Conservation (phyloP, 1,140 invertebrate species). For the Rhyzopertha dominica region DNA sequence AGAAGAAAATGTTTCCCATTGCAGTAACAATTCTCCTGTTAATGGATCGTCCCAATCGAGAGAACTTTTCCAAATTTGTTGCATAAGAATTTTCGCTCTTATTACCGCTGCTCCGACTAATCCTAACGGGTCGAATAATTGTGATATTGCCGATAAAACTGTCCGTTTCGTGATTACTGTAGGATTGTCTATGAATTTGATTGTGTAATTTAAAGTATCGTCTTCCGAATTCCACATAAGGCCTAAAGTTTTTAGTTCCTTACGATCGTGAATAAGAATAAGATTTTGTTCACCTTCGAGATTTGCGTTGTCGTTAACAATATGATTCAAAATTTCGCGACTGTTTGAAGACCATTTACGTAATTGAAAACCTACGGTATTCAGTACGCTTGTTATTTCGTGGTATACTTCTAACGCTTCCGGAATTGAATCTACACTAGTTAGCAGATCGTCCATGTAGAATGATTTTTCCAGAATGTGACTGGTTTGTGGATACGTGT, state of each 20-base stretch:
- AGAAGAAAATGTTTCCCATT: constrained; percentile 13
- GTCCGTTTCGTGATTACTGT: constrained; percentile 19
- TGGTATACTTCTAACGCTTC: constrained; percentile 3
- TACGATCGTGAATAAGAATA: no score
- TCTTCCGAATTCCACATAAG: no score
- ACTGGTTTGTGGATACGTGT: constrained; percentile 22
- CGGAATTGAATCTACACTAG: constrained; percentile 24
- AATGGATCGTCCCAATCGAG: constrained; percentile 19
- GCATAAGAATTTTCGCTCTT: constrained; percentile 46
- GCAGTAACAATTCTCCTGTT: constrained; percentile 3
- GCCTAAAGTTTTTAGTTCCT: no score
- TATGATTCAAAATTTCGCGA: no score
- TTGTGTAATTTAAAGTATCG: no score
- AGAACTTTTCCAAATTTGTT: constrained; percentile 41
- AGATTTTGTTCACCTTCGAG: no score
- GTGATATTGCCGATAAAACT: constrained; percentile 19
- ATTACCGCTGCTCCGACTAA: constrained; percentile 44
- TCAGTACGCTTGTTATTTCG: no score
- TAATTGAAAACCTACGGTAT: no score
- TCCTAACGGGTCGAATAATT: constrained; percentile 45
- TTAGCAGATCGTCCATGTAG: constrained; percentile 42
- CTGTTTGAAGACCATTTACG: no score
- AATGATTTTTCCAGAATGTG: constrained; percentile 24
- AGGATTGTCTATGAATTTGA: no score
- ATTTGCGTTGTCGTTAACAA: no score